A percentile compares a stretch with the other conserved stretches of the same genome.
Conservation (phyloP, 2,888 invertebrate species). For the Glyphotaelius pellucidus region DNA sequence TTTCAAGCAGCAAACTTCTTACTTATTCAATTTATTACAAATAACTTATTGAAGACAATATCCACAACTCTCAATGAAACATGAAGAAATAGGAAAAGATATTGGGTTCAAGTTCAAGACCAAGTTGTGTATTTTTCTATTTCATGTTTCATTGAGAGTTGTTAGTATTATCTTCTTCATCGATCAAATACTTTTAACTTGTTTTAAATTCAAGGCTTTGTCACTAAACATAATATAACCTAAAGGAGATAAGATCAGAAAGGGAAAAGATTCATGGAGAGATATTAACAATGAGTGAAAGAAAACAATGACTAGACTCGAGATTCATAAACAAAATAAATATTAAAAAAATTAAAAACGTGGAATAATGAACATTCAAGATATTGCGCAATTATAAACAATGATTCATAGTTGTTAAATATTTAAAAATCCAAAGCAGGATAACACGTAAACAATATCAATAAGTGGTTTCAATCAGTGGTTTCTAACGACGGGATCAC, state of each 20-base stretch:
- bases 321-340: slow-evolving; percentile 49
- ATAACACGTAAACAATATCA: slow-evolving; percentile 24
- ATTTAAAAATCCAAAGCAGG: slow-evolving; percentile 32
- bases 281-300: slow-evolving; percentile 41
- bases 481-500: not conserved
- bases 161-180: too few relatives aligned
- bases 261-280: slow-evolving; percentile 4
- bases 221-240: slow-evolving; percentile 32
- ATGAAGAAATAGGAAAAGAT: too few relatives aligned
- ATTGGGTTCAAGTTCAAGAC: too few relatives aligned
- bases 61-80: too few relatives aligned
- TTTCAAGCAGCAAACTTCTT: not conserved
- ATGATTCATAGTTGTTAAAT: slow-evolving; percentile 34
- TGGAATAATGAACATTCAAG: slow-evolving; percentile 16
- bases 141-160: too few relatives aligned
- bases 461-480: slow-evolving; percentile 6
- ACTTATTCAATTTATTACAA: too few relatives aligned
- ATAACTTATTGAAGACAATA: too few relatives aligned
- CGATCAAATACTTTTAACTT: not conserved
- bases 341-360: slow-evolving; percentile 22
- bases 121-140: too few relatives aligned
- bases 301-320: slow-evolving; percentile 57
- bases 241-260: slow-evolving; percentile 11
- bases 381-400: slow-evolving; percentile 33
- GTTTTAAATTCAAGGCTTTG: slow-evolving; percentile 10